Percentiles rank a stretch among this genome's conserved stretches.
Conservation (phyloP, 1,140 invertebrate genomes). For the Heliconius hermathena region DNA sequence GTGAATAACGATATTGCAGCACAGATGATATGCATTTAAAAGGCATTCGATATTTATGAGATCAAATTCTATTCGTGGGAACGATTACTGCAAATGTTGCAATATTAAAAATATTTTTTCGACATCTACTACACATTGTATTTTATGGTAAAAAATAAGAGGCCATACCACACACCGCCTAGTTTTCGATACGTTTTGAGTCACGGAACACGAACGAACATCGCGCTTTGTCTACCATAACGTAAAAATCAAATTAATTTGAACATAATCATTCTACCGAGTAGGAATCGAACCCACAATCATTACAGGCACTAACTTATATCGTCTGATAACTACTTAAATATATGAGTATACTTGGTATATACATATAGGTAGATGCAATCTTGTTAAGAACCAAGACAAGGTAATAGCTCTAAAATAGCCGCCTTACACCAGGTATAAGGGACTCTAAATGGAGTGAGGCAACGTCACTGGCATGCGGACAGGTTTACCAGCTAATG, state of each 20-base stretch:
- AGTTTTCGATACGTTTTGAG: no score
- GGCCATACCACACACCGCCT: no score
- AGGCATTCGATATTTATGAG: not conserved
- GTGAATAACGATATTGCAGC: not conserved
- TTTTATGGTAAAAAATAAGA: no score
- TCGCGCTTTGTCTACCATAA: no score
- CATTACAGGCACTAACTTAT: not conserved
- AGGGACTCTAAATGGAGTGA: not conserved
- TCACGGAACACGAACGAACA: no score
- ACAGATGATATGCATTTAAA: not conserved
- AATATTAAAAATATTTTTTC: not conserved
- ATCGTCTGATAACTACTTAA: not conserved
- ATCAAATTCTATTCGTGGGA: not conserved
- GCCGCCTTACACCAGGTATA: not conserved
- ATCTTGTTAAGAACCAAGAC: not conserved
- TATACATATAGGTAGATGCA: not conserved
- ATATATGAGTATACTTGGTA: not conserved
- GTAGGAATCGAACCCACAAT: no score
- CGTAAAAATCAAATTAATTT: no score
- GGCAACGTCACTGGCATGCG: slow-evolving; percentile 11
- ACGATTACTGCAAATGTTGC: not conserved
- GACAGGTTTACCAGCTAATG: not conserved
- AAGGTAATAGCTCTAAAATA: slow-evolving; percentile 3
- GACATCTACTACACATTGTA: no score
- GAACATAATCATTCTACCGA: no score